Base-by-base conservation (phyloP, 2,888 invertebrate species). In the Coelinius sp. region DNA sequence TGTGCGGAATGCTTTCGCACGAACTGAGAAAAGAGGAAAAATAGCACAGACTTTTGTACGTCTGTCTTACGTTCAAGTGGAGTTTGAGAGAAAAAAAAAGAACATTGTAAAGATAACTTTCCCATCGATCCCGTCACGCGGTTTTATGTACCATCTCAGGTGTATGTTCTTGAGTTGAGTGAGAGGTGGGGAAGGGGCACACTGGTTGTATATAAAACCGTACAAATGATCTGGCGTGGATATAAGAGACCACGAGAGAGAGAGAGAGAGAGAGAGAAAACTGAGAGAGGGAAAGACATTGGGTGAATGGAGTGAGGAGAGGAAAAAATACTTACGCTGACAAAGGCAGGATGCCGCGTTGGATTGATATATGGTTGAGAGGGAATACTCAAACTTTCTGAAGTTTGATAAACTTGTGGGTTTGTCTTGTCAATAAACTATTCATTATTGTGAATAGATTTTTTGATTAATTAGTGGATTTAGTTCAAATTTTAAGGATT, bases 271-370 rank as follows among this genome's bases (percentile, higher is more conserved):
- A 68, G 62, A 73, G 68, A 52, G 20, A 59, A 44, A n/a, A n/a
- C n/a, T n/a, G 65, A 12, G 31, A 20, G 14, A 52, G 53, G 31
- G 72, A 75, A 71, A 75, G 71, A 62, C 73, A 64, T 68, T 68
- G 62, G 71, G 68, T 52, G 20, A 59, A 24, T 41, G 12, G 20
- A 31, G 56, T 27, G 73, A 73, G 72, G 75, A 70, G 66, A 72
- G 69, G 69, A 66, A 74, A 69, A 63, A 27, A 64, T 56, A 67
- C 66, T 62, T 73, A 77, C 78, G 73, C 73, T 75, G 75, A 81
- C 82, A 84, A 84, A 83, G 82, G 79, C 81, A 82, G 81, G 82
- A 83, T 82, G 80, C 82, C 79, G 81, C 76, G 25, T 56, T 14
- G 53, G 27, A 24, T 27, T n/a, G 44, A n/a, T 17, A 44, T 44